Evolutionary conservation across 2,113 vertebrate species (phyloP).

Genomic region (Dromaius novaehollandiae): DNA sequence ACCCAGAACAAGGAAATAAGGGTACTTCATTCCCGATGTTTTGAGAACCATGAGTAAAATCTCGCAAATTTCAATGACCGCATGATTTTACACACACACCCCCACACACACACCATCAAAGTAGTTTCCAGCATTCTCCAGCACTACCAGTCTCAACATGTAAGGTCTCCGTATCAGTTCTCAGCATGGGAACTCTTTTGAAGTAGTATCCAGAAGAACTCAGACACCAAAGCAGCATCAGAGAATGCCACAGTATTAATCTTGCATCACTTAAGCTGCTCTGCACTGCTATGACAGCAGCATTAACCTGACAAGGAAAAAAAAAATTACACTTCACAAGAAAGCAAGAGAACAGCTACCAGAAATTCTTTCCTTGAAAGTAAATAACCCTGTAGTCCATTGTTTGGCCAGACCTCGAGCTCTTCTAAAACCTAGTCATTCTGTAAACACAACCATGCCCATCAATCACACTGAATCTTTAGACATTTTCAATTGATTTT

Average conservation of each 20-base stretch:
- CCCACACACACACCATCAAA: neutral
- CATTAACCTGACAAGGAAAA: neutral
- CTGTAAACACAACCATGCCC: neutral
- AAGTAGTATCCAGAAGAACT: conserved; percentile 1
- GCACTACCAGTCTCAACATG: neutral
- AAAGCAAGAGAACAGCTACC: neutral
- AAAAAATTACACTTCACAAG: neutral
- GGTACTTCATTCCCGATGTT: neutral
- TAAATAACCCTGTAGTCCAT: neutral
- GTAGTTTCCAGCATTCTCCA: neutral
- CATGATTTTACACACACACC: no score
- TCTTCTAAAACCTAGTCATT: conserved; percentile 14
- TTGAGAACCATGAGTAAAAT: neutral
- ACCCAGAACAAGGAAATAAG: neutral
- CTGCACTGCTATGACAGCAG: neutral
- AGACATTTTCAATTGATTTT: conserved; percentile 38
- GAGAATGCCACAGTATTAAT: neutral
- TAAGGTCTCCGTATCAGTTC: neutral
- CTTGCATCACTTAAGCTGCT: neutral
- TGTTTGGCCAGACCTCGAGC: neutral
- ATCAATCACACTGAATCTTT: conserved; percentile 37
- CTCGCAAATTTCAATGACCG: neutral
- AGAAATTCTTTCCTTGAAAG: neutral
- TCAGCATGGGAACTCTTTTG: neutral
- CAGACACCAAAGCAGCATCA: neutral